phyloP scores from a whole-genome alignment of 2,888 invertebrate genomes.

The Sisyra terminalis region DNA sequence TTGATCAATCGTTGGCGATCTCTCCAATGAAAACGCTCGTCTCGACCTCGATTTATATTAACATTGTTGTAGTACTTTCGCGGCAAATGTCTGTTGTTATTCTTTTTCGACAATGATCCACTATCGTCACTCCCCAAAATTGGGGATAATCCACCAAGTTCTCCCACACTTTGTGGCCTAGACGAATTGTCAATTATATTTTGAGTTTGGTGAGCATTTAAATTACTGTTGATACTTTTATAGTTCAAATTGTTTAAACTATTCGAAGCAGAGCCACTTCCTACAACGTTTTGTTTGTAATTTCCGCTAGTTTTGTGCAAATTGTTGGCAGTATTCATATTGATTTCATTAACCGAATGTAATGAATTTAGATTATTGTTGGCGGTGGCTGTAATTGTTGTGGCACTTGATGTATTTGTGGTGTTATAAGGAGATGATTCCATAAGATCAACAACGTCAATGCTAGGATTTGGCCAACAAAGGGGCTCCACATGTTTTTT shows the following conservation, averaged over 20 bases:
- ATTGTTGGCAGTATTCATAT: neutral
- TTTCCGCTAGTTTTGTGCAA: constrained; percentile 7
- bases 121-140: constrained; percentile 12
- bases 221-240: constrained; percentile 8
- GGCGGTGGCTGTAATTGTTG: neutral
- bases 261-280: constrained; percentile 9
- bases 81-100: constrained; percentile 8
- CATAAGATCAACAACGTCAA: constrained; percentile 12
- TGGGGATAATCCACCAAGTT: constrained; percentile 11
- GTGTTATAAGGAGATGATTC: constrained; percentile 9
- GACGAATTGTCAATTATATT: constrained; percentile 10
- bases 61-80: constrained; percentile 2
- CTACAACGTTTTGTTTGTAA: constrained; percentile 11
- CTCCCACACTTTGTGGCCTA: constrained; percentile 10
- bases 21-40: neutral
- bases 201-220: constrained; percentile 10
- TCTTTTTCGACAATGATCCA: constrained; percentile 11
- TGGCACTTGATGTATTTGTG: too few relatives aligned
- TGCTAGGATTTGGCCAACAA: constrained; percentile 27
- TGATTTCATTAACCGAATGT: constrained; percentile 10
- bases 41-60: constrained; percentile 2
- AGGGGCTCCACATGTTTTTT: constrained; percentile 46
- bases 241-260: constrained; percentile 11
- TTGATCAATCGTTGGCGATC: constrained; percentile 1
- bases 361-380: constrained; percentile 9